Evolutionary conservation across 2,888 invertebrate genomes (phyloP).

Genomic region (Heliconius ethilla): DNA sequence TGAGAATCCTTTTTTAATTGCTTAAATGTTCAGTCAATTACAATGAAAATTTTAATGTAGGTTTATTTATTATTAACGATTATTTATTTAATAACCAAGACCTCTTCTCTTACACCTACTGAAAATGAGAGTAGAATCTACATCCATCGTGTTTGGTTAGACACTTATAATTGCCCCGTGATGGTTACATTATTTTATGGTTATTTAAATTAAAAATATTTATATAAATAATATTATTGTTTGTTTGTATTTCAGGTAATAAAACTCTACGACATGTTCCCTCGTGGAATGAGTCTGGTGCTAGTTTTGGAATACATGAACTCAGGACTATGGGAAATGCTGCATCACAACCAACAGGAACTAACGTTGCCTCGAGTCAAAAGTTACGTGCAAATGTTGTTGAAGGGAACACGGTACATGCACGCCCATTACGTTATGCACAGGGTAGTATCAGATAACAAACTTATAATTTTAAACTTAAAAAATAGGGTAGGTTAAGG

Average conservation of each 20-base stretch:
- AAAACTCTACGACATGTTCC: slow-evolving; percentile 93
- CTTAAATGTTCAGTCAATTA: no score
- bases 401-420: slow-evolving; percentile 93
- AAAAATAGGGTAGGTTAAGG: no score
- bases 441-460: slow-evolving; percentile 83
- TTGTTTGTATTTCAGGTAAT: slow-evolving; percentile 85
- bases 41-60: no score
- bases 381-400: slow-evolving; percentile 92
- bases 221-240: no score
- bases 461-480: neutral
- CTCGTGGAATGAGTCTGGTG: slow-evolving; percentile 93
- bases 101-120: no score
- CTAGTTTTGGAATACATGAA: slow-evolving; percentile 97
- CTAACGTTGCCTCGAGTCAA: slow-evolving; percentile 90
- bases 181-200: no score
- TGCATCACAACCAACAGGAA: slow-evolving; percentile 85
- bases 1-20: no score
- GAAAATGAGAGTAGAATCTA: no score
- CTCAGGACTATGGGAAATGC: slow-evolving; percentile 91
- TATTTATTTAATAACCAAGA: no score
- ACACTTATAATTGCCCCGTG: neutral
- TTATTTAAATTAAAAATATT: neutral
- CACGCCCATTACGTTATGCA: slow-evolving; percentile 96
- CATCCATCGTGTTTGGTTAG: no score
- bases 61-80: no score